Percentiles rank a stretch among this genome's conserved stretches.
phyloP scores from a whole-genome alignment of 2,113 vertebrate species.

The Nasalis larvatus region DNA sequence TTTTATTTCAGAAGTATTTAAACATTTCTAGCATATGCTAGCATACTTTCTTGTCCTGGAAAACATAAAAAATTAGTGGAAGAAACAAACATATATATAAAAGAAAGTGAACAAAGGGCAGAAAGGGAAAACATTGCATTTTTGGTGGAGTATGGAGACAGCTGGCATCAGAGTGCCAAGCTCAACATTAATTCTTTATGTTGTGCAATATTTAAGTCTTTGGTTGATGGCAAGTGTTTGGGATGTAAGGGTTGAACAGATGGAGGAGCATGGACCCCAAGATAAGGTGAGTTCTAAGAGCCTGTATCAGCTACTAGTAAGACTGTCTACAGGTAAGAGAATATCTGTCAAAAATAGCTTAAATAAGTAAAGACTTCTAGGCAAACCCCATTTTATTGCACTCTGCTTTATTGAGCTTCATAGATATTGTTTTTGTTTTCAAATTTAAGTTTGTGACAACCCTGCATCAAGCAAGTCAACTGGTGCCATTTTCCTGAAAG shows the following conservation, averaged over 20 bases:
- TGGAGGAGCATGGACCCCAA: not conserved
- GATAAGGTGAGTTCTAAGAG: not conserved
- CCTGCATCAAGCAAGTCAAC: not conserved
- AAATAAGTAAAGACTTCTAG: not conserved
- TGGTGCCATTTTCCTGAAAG: not conserved
- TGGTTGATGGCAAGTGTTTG: not conserved
- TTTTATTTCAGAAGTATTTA: not conserved
- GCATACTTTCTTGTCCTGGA: not conserved
- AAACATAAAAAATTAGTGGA: not conserved
- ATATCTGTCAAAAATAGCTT: not conserved
- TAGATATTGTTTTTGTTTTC: not conserved
- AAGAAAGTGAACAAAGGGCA: not conserved
- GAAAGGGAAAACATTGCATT: not conserved
- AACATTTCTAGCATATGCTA: not conserved
- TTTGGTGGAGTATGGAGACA: not conserved
- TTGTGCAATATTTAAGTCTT: not conserved
- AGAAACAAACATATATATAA: not conserved
- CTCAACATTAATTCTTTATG: not conserved
- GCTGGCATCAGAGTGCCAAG: not conserved
- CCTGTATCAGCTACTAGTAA: too few relatives aligned
- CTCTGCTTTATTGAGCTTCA: not conserved
- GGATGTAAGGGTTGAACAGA: not conserved
- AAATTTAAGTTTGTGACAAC: not conserved
- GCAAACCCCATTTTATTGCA: not conserved
- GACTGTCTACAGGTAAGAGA: not conserved